Evolutionary conservation across 2,797 vertebrate genomes (phyloP).

Genomic region (Gymnocypris eckloni): DNA sequence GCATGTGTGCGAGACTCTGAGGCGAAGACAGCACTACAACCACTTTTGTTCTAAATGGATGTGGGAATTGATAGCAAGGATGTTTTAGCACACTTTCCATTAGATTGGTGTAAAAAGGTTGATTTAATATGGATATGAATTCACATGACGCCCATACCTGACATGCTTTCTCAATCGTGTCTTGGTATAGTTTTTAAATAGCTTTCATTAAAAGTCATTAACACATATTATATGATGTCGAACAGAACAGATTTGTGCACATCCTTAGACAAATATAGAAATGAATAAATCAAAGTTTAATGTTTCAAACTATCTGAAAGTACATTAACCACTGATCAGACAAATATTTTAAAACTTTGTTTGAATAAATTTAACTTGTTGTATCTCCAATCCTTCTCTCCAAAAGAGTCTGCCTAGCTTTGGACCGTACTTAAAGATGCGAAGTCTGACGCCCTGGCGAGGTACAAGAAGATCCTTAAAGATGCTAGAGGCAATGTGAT

Average conservation of each 20-base stretch:
- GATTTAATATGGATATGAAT: conserved; percentile 37
- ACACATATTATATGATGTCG: neutral
- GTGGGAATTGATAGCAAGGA: conserved; percentile 44
- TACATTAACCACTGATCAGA: neutral
- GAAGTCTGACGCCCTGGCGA: conserved; percentile 78
- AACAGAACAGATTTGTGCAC: neutral
- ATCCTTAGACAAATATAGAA: neutral
- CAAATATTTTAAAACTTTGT: neutral
- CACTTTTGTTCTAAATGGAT: conserved; percentile 58
- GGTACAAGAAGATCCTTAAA: conserved; percentile 74
- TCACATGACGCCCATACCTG: neutral
- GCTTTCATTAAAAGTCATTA: conserved; percentile 14
- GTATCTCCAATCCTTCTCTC: neutral
- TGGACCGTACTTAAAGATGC: conserved; percentile 81
- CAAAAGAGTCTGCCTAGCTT: conserved; percentile 74
- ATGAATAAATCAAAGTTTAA: neutral
- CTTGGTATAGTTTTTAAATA: neutral
- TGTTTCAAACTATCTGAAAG: conserved; percentile 15
- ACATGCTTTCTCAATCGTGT: neutral
- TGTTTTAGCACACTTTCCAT: conserved; percentile 43
- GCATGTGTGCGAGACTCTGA: conserved; percentile 56
- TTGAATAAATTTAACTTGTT: conserved; percentile 6
- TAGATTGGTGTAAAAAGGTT: conserved; percentile 16
- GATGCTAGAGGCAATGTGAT: conserved; percentile 50
- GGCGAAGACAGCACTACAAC: conserved; percentile 50